Evolutionary conservation across 2,113 vertebrate genomes (phyloP), one percentile per base, ranked within the genome.

Genomic region (Mirza zaza): DNA sequence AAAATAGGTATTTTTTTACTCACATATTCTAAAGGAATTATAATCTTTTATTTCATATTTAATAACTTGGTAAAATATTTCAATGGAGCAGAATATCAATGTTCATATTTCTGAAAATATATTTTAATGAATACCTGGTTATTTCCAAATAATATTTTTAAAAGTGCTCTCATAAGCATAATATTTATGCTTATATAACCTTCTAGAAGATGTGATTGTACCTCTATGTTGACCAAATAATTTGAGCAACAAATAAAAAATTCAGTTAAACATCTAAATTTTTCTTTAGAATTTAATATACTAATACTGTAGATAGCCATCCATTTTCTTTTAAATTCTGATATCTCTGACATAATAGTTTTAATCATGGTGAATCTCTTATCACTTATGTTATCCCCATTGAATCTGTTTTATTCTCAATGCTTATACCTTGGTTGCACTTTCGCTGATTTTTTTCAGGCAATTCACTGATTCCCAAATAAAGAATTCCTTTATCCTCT

Each of bases 341-440:
- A 18, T 11, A 23, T 42, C 13, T 68, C 25, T 70, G 48, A 15
- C 12, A n/a, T 82, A 50, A 39, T 23, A 13, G 21, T 32, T 88
- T 25, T 17, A 57, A 45, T 5, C 3, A 57, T 11, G 0, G 1
- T 29, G 8, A 67, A 55, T 76, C 50, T 57, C 12, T 76, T 84
- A 45, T 23, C 39, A 6, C 25, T 1, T 67, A 0, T 21, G 4
- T 0, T 36, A 32, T n/a, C 2, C 1, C 6, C 27, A n/a, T 0
- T 45, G 2, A 81, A 25, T 8, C 13, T 3, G 12, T 68, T 90
- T 67, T 59, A 84, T 39, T 48, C 6, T 48, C 12, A 48, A 3
- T 29, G 8, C 1, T 12, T n/a, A 20, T 13, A 45, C 57, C 29
- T 6, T 57, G 3, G 7, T n/a, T 84, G 36, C 32, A 13, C 8